Conservation (phyloP, 2,888 invertebrate species). For the Pristionchus exspectatus region DNA sequence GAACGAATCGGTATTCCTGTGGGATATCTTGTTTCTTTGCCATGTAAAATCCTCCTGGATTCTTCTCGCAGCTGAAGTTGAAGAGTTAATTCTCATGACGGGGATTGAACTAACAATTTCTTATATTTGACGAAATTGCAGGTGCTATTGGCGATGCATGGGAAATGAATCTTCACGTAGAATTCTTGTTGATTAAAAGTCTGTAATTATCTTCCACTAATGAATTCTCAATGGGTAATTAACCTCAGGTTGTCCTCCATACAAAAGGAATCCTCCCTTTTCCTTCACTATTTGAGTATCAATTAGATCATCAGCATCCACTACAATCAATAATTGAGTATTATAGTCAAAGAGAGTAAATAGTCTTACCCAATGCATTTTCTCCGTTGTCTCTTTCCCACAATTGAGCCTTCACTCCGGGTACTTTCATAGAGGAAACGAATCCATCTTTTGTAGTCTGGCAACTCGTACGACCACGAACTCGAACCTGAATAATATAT, state of each 20-base stretch:
- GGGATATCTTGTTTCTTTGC: slow-evolving; percentile 12
- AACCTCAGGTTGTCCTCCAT: slow-evolving; percentile 18
- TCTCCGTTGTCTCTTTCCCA: slow-evolving; percentile 17
- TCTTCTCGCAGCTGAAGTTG: background rate
- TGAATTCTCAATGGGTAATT: background rate
- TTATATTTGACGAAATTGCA: slow-evolving; percentile 12
- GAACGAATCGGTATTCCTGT: background rate
- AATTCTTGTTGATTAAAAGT: slow-evolving; percentile 1
- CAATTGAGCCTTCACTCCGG: background rate
- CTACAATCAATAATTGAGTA: background rate
- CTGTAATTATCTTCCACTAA: background rate
- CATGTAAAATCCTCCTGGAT: slow-evolving; percentile 31
- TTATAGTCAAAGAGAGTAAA: too few relatives aligned
- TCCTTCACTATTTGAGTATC: background rate
- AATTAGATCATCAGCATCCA: slow-evolving; percentile 26
- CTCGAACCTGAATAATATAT: background rate
- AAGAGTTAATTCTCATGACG: background rate
- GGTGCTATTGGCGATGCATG: slow-evolving; percentile 1
- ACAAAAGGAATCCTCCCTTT: background rate
- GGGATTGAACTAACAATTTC: background rate
- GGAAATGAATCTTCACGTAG: slow-evolving; percentile 40
- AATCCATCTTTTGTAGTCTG: background rate
- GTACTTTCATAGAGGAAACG: background rate
- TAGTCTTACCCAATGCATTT: background rate
- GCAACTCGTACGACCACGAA: background rate